phyloP scores from a whole-genome alignment of 2,797 vertebrate species.

The Atherinosoma microstoma region DNA sequence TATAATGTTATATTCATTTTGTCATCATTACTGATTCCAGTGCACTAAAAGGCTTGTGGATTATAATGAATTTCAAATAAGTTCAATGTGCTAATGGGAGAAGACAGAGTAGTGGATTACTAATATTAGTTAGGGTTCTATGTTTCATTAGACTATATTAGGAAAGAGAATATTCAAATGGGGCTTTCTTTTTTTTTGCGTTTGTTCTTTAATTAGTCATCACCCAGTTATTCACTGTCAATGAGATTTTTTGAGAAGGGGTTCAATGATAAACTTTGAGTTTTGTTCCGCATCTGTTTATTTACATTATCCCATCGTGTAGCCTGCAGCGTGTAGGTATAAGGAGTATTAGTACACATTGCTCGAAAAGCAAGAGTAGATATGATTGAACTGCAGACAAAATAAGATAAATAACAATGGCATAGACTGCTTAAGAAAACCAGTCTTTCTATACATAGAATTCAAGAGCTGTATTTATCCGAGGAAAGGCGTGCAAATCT shows the following conservation, averaged over 20 bases:
- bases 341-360: constrained; percentile 23
- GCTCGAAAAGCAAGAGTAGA: constrained; percentile 59
- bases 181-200: constrained; percentile 42
- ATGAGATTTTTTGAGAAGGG: constrained; percentile 44
- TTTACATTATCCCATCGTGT: constrained; percentile 34
- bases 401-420: constrained; percentile 80
- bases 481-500: constrained; percentile 97
- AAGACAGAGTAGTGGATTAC: constrained; percentile 75
- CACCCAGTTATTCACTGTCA: constrained; percentile 56
- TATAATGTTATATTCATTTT: constrained; percentile 84
- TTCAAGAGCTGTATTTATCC: constrained; percentile 94
- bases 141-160: constrained; percentile 76
- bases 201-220: constrained; percentile 64
- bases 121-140: constrained; percentile 77
- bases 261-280: constrained; percentile 46
- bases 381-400: constrained; percentile 58
- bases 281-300: constrained; percentile 46
- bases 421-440: constrained; percentile 79
- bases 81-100: constrained; percentile 78
- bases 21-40: constrained; percentile 80
- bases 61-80: constrained; percentile 83
- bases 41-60: constrained; percentile 77
- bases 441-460: constrained; percentile 93
- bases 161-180: constrained; percentile 68
- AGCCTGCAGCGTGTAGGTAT: constrained; percentile 23